Evolutionary conservation across 2,113 vertebrate genomes (phyloP).

Genomic region (Ornithorhynchus anatinus): DNA sequence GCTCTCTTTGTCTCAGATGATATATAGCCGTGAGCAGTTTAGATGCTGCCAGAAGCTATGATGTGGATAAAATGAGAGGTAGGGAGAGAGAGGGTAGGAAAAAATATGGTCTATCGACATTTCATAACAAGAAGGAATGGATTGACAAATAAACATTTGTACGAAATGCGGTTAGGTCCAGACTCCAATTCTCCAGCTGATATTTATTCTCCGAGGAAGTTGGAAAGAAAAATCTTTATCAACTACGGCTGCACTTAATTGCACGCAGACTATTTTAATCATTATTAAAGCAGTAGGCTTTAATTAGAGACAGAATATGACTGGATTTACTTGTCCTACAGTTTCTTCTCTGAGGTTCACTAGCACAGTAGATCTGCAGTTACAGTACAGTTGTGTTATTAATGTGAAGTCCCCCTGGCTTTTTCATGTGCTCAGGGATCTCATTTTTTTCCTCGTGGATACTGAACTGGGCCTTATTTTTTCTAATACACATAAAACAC

Average conservation of each 20-base stretch:
- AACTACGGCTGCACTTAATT: slow-evolving; percentile 21
- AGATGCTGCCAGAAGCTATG: background rate
- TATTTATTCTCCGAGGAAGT: slow-evolving; percentile 7
- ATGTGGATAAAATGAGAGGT: background rate
- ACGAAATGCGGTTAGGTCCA: background rate
- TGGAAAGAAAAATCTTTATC: background rate
- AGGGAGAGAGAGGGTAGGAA: background rate
- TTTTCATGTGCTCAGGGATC: background rate
- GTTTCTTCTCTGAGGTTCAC: slow-evolving; percentile 13
- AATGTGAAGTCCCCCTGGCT: slow-evolving; percentile 24
- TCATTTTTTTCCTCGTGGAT: slow-evolving; percentile 45
- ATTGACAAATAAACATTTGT: background rate
- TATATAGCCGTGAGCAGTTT: background rate
- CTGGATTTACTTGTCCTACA: slow-evolving; percentile 1
- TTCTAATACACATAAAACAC: slow-evolving; percentile 40
- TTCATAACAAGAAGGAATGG: background rate
- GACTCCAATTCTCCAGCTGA: background rate
- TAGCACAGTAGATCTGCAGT: background rate
- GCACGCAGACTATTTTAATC: slow-evolving; percentile 19
- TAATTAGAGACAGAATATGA: slow-evolving; percentile 33
- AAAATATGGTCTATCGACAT: accelerated
- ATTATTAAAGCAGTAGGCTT: slow-evolving; percentile 12
- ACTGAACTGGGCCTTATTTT: slow-evolving; percentile 33
- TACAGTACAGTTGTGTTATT: slow-evolving; percentile 28
- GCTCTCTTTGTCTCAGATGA: too few relatives aligned